A percentile compares a stretch with the other conserved stretches of the same genome.
phyloP scores from a whole-genome alignment of 1,140 invertebrate genomes.

The Nixonia krombeini region DNA sequence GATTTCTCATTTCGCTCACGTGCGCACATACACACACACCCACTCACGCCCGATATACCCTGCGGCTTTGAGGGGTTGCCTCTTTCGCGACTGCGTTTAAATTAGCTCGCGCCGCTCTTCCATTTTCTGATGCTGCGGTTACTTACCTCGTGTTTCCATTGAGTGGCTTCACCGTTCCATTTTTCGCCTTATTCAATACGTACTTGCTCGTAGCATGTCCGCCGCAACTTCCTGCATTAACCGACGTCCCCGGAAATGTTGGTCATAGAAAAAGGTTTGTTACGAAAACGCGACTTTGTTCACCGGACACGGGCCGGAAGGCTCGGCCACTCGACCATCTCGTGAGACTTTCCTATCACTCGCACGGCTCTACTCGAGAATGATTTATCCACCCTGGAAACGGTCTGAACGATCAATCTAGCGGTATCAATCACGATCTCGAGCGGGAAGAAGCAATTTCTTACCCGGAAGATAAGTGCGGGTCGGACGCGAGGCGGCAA shows the following conservation, averaged over 20 bases:
- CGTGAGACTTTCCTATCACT: conserved; percentile 4
- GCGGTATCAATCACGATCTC: conserved; percentile 1
- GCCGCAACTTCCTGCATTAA: too few relatives aligned
- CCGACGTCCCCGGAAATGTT: too few relatives aligned
- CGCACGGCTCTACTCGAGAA: conserved; percentile 19
- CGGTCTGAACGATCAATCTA: conserved; percentile 23
- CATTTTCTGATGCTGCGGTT: neutral
- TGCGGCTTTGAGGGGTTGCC: neutral
- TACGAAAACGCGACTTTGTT: too few relatives aligned
- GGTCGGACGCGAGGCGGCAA: neutral
- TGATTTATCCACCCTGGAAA: conserved; percentile 26
- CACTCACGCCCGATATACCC: conserved; percentile 1
- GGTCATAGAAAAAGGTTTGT: too few relatives aligned
- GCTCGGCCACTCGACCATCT: too few relatives aligned
- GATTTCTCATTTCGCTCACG: conserved; percentile 2
- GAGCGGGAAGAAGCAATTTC: neutral
- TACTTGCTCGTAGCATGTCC: neutral
- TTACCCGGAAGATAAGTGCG: neutral
- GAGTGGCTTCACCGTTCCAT: neutral
- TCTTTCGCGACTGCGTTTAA: neutral
- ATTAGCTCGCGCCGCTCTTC: neutral
- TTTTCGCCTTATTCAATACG: neutral
- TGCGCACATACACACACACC: too few relatives aligned
- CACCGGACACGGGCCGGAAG: too few relatives aligned
- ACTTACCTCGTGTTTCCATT: neutral